A percentile compares a stretch with the other conserved stretches of the same genome.
Evolutionary conservation across 2,888 invertebrate species (phyloP).

Genomic region (Vanessa cardui): DNA sequence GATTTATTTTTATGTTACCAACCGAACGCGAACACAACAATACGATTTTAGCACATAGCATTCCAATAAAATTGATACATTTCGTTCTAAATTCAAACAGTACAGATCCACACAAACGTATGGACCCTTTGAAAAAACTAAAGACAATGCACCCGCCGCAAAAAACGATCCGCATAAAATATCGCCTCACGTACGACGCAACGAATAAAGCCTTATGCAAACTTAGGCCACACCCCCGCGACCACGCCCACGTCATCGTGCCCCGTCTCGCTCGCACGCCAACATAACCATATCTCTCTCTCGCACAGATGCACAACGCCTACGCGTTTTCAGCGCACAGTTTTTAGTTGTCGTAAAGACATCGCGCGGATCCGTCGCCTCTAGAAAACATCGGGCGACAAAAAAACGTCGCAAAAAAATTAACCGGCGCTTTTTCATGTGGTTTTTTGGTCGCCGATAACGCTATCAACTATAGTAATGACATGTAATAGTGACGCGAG

Average conservation of each 20-base stretch:
- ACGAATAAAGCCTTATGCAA: slow-evolving; percentile 67
- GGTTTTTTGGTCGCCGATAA: slow-evolving; percentile 47
- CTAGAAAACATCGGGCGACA: slow-evolving; percentile 44
- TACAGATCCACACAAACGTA: slow-evolving; percentile 39
- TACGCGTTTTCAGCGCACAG: slow-evolving; percentile 68
- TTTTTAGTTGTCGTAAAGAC: slow-evolving; percentile 79
- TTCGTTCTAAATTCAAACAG: slow-evolving; percentile 15
- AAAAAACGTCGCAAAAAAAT: slow-evolving; percentile 53
- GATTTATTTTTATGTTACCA: not conserved
- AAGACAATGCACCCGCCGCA: slow-evolving; percentile 74
- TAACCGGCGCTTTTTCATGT: slow-evolving; percentile 45
- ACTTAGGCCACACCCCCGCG: slow-evolving; percentile 65
- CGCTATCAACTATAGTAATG: slow-evolving; percentile 46
- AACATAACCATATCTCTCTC: slow-evolving; percentile 51
- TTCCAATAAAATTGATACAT: slow-evolving; percentile 7
- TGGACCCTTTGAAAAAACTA: slow-evolving; percentile 54
- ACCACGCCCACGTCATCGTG: slow-evolving; percentile 64
- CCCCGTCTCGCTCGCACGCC: slow-evolving; percentile 51
- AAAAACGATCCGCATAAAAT: slow-evolving; percentile 67
- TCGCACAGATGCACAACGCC: slow-evolving; percentile 65
- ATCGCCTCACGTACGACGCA: slow-evolving; percentile 50
- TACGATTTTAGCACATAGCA: slow-evolving; percentile 10
- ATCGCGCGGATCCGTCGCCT: slow-evolving; percentile 63
- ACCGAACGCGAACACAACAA: not conserved
- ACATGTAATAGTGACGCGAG: slow-evolving; percentile 48